These are phyloP conservation scores for Anoplopoma fimbria DNA, from an alignment of 2,113 vertebrate genomes.

Conservation along the genomic window DNA sequence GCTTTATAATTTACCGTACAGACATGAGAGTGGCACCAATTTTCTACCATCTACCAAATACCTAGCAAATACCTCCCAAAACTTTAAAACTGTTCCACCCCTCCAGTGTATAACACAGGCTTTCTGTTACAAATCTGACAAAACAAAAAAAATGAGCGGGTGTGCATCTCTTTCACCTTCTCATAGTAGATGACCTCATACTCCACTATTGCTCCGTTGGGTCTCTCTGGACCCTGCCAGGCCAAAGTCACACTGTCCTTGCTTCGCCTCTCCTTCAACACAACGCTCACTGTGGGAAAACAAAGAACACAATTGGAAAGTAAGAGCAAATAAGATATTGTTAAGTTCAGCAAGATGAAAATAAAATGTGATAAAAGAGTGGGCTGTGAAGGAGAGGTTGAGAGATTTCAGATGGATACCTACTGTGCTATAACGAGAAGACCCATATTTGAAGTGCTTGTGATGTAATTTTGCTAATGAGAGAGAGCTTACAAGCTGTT, in stretches of 20 bases:
- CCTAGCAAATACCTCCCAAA: background rate
- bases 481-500: constrained; percentile 34
- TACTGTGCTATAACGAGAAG: constrained; percentile 42
- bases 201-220: constrained; percentile 85
- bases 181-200: constrained; percentile 90
- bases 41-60: no score
- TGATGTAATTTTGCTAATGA: constrained; percentile 50
- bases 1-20: no score
- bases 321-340: background rate
- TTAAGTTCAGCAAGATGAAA: background rate
- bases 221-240: constrained; percentile 86
- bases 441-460: constrained; percentile 5
- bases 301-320: background rate
- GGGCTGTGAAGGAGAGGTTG: background rate
- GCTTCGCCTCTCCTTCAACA: constrained; percentile 87
- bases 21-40: no score
- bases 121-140: background rate
- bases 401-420: constrained; percentile 33
- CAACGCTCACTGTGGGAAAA: constrained; percentile 82
- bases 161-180: constrained; percentile 81
- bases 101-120: background rate
- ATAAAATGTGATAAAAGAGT: background rate
- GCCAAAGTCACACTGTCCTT: constrained; percentile 89
- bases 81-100: background rate
- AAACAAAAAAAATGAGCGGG: background rate